phyloP scores from a whole-genome alignment of 2,888 invertebrate genomes.

The Julus scanicus region DNA sequence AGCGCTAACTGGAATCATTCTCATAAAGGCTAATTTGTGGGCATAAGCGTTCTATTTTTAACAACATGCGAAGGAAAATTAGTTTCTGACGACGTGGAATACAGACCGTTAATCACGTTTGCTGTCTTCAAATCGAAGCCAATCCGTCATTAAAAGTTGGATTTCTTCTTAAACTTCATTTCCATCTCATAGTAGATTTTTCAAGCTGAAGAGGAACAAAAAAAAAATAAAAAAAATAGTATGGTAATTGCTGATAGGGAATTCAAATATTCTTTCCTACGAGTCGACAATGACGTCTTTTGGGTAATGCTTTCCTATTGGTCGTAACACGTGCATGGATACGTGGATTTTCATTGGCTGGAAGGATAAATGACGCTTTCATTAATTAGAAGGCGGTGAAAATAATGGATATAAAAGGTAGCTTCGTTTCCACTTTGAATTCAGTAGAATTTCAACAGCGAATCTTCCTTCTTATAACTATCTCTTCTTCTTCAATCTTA shows the following conservation, averaged over 20 bases:
- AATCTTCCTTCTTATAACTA: slow-evolving; percentile 33
- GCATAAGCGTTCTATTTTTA: slow-evolving; percentile 28
- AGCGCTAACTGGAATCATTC: background rate
- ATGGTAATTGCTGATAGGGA: background rate
- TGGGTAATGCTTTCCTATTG: background rate
- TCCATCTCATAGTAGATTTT: background rate
- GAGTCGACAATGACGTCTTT: background rate
- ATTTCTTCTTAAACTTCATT: slow-evolving; percentile 3
- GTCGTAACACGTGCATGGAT: background rate
- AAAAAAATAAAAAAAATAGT: background rate
- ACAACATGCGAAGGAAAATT: background rate
- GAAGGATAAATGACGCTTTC: background rate
- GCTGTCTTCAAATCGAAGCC: background rate
- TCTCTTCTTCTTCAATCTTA: background rate
- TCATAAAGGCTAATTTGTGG: background rate
- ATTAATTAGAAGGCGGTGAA: background rate
- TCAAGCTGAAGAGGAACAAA: background rate
- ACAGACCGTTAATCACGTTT: background rate
- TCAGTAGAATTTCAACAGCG: slow-evolving; percentile 30
- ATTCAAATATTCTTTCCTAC: background rate
- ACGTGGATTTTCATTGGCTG: background rate
- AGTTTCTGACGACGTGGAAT: background rate
- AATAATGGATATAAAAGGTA: slow-evolving; percentile 15
- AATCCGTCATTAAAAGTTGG: background rate
- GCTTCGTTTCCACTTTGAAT: background rate